Evolutionary conservation across 37 sponge, comb jelly and placozoan species (phyloP), one percentile per base, ranked within the genome.

Genomic region (Spongilla lacustris): DNA sequence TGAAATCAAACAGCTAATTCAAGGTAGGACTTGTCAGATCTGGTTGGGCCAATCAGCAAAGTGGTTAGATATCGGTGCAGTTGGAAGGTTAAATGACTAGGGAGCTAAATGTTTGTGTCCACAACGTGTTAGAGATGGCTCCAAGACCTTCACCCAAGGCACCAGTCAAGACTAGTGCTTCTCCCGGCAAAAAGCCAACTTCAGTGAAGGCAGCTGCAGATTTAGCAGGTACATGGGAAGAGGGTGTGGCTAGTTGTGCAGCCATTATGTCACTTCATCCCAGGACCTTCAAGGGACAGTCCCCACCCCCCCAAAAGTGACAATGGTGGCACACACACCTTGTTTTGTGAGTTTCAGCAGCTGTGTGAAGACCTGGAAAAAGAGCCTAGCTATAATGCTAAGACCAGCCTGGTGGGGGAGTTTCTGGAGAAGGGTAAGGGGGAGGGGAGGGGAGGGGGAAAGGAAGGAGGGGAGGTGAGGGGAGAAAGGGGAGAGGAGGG

Each of bases 361-460:
- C 80, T 96, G 4, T 97, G 98, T 93, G 83, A 73, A 24, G 67
- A 85, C 13, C 23, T 97, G 31, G 91, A 95, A 74, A 73, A 68
- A 29, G 95, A 97, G 71, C 87, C 98, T 0, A 93, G 94, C 74
- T 91, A 92, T 84, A 95, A 89, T 84, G 87, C 91, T 30, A 97
- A 97, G 78, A 97, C 90, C 14, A 89, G 93, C 26, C 79, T 97
- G 31, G 87, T 97, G 29, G 66, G 32, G 26, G 68, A 88, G 26
- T 97, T 76, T 78, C 82, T 97, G 68, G 77, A 89, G 24, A 66
- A 78, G 70, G 93, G 93, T 11, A 88, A n/a, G 72, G 85, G 74
- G 71, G 91, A 85, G 92, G 91, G 90, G 89, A 4, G 28, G 66
- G 17, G 34, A 22, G 30, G 2, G 75, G 36, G 11, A 12, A 41